phyloP scores from a whole-genome alignment of 2,888 invertebrate genomes.

The Bombylius discolor region DNA sequence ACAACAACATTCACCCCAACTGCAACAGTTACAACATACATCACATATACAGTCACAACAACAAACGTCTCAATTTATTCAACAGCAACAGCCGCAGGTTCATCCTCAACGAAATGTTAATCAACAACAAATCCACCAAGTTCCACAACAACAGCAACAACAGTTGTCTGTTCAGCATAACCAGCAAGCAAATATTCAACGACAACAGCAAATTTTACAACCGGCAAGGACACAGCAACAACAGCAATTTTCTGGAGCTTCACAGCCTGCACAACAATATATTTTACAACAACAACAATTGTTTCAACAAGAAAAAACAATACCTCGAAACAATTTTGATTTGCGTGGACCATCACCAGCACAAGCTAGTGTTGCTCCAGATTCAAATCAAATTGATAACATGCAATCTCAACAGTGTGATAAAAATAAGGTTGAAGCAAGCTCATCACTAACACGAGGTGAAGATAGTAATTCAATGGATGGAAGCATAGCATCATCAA shows the following conservation, averaged over 20 bases:
- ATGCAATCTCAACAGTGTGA: neutral
- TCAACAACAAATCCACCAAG: neutral
- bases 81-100: neutral
- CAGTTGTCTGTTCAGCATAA: neutral
- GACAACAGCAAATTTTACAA: neutral
- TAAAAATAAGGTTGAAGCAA: neutral
- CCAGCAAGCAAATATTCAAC: neutral
- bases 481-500: neutral
- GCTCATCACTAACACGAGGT: neutral
- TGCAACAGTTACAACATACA: neutral
- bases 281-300: constrained; percentile 14
- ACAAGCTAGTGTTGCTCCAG: constrained; percentile 48
- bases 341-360: constrained; percentile 42
- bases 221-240: neutral
- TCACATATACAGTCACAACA: neutral
- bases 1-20: neutral
- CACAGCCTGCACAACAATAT: constrained; percentile 12
- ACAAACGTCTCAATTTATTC: neutral
- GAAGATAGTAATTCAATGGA: neutral
- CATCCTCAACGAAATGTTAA: neutral
- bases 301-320: constrained; percentile 19
- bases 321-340: constrained; percentile 21
- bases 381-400: constrained; percentile 17
- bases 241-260: neutral
- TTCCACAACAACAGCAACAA: neutral